A percentile compares a stretch with the other conserved stretches of the same genome.
phyloP scores from a whole-genome alignment of 2,797 vertebrate genomes.

The Liparis tanakae region DNA sequence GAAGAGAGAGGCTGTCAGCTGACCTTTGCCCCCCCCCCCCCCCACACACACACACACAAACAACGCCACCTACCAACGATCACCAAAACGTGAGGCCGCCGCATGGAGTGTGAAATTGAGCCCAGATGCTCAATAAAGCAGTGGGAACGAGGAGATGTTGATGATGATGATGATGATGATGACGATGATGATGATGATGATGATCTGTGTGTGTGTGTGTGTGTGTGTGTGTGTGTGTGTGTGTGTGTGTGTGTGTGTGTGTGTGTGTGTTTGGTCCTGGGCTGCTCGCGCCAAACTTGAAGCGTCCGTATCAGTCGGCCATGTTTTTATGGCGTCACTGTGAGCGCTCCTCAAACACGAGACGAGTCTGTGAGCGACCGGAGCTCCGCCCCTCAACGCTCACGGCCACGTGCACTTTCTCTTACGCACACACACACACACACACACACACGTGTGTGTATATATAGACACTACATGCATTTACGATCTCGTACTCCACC shows the following conservation, averaged over 20 bases:
- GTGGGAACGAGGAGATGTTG: slow-evolving; percentile 67
- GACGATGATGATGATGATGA: no score
- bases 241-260: slow-evolving; percentile 18
- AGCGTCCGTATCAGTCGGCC: slow-evolving; percentile 42
- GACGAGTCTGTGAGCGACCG: not conserved
- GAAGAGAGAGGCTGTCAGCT: slow-evolving; percentile 34
- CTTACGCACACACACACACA: not conserved
- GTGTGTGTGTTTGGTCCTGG: slow-evolving; percentile 23
- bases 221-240: not conserved
- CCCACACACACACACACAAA: slow-evolving; percentile 5
- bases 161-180: not conserved
- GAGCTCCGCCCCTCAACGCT: not conserved
- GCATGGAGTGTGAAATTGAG: slow-evolving; percentile 76
- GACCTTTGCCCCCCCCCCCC: not conserved
- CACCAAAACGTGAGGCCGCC: slow-evolving; percentile 1
- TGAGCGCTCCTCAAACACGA: slow-evolving; percentile 11
- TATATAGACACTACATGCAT: not conserved
- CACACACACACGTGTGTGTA: not conserved
- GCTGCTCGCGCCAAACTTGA: slow-evolving; percentile 30
- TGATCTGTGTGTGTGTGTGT: no score
- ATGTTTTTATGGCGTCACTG: slow-evolving; percentile 37
- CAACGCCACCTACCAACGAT: no score
- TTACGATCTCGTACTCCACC: slow-evolving; percentile 27
- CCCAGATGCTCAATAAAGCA: slow-evolving; percentile 81
- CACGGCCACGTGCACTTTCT: not conserved